Base-by-base conservation (phyloP, 2,113 vertebrate genomes). In the Eptesicus fuscus region DNA sequence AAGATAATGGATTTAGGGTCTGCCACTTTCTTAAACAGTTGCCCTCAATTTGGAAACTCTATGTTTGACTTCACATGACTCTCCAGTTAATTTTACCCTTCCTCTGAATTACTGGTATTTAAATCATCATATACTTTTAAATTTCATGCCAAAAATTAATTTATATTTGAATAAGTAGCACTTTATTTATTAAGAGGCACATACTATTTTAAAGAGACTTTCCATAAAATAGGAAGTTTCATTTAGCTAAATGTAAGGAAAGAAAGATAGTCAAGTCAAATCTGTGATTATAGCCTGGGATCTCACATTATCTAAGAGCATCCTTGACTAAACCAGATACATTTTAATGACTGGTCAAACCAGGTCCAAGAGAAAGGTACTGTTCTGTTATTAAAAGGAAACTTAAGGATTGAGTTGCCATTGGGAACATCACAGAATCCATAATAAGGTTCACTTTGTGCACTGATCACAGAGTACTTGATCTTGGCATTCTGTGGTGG, bases 391-490 rank as follows among this genome's bases (percentile, higher is more conserved):
- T 89, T 96, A 51, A 90, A 91, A 91, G 85, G 35, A 59, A 56
- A 77, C 65, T 67, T 44, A 86, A 83, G 91, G 94, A 96, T 79
- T 93, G 94, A 92, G 35, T 94, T 95, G 88, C 89, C 77, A 79
- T 59, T 96, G 90, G 88, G 80, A 96, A 93, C 53, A 44, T 80
- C 84, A 96, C 35, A 91, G 65, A 94, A 95, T 94, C 86, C 47
- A 74, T 73, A 90, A 83, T 87, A 90, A 96, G 35, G 53, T 78
- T 87, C 70, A 61, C 40, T 90, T 63, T 69, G 10, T 56, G 56
- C 70, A 61, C 82, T 80, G 69, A 96, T 92, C 40, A 40, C 32
- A 12, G 65, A 32, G 61, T 37, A 17, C 42, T 69, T 67, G 80
- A 89, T 80, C 49, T 83, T 78, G 42, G n/a, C 56, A 20, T 91